Percentiles rank a stretch among this genome's conserved stretches.
Evolutionary conservation across 2,797 vertebrate genomes (phyloP).

Genomic region (Hylomyscus alleni): DNA sequence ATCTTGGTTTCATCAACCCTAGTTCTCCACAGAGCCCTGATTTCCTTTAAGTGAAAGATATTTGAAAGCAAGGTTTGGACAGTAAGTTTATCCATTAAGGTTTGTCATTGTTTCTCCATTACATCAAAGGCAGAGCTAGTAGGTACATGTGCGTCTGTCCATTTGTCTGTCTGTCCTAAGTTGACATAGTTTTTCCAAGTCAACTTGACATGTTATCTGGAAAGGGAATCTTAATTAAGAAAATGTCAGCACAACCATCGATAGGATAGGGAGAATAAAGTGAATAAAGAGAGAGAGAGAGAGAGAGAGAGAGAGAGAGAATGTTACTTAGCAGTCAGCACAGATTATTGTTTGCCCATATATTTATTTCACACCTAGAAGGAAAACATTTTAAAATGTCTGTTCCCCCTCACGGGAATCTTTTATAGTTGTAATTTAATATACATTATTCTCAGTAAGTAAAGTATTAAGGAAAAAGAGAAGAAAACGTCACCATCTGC

Average conservation of each 20-base stretch:
- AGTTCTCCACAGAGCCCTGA: not conserved
- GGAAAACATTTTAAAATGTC: not conserved
- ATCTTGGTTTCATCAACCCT: not conserved
- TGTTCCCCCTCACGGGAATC: not conserved
- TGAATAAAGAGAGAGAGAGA: too few relatives aligned
- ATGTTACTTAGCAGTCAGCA: not conserved
- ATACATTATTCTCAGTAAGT: not conserved
- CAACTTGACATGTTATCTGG: not conserved
- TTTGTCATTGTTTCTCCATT: not conserved
- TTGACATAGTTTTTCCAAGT: not conserved
- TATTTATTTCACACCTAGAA: not conserved
- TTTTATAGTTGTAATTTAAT: not conserved
- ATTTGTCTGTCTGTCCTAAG: not conserved
- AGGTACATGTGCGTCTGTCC: not conserved
- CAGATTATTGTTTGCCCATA: not conserved
- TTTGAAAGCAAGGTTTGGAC: slow-evolving; percentile 15
- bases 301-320: too few relatives aligned
- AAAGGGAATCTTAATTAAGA: not conserved
- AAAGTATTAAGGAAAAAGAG: not conserved
- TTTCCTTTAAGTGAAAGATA: not conserved
- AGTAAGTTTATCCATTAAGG: not conserved
- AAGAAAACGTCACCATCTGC: not conserved
- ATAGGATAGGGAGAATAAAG: not conserved
- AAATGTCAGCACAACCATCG: not conserved
- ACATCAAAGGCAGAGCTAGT: not conserved